phyloP scores from a whole-genome alignment of 2,888 invertebrate genomes.

The Auanema freiburgensis region DNA sequence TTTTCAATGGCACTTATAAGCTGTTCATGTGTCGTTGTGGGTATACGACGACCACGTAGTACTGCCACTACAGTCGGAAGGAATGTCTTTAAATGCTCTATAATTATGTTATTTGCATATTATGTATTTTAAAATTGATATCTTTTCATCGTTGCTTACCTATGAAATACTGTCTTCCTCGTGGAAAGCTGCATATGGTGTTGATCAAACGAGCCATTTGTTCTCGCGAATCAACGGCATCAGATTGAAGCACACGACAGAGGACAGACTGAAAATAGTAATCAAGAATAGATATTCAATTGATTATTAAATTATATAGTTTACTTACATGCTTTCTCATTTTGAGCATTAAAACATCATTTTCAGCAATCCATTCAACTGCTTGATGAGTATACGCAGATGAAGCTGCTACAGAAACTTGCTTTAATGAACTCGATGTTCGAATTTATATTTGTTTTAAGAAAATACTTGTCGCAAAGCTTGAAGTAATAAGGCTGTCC shows the following conservation, averaged over 20 bases:
- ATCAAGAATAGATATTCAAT: too few species aligned
- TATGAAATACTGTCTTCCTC: slow-evolving; percentile 32
- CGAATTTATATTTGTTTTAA: background rate
- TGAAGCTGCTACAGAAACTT: slow-evolving; percentile 34
- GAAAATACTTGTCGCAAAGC: slow-evolving; percentile 49
- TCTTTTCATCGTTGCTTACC: slow-evolving; percentile 15
- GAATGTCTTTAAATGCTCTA: slow-evolving; percentile 34
- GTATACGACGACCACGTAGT: slow-evolving; percentile 33
- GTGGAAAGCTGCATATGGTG: slow-evolving; percentile 37
- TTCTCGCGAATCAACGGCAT: slow-evolving; percentile 41
- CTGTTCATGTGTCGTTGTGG: slow-evolving; percentile 41
- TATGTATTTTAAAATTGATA: background rate
- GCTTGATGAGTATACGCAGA: slow-evolving; percentile 33
- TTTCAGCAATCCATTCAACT: slow-evolving; percentile 36
- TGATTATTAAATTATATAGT: background rate
- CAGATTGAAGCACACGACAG: slow-evolving; percentile 36
- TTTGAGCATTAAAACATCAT: slow-evolving; percentile 40
- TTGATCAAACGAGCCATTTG: slow-evolving; percentile 44
- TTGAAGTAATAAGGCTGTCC: slow-evolving; percentile 53
- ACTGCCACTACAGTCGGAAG: slow-evolving; percentile 34
- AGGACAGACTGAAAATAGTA: slow-evolving; percentile 27
- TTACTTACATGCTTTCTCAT: slow-evolving; percentile 36
- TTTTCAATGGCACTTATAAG: slow-evolving; percentile 38
- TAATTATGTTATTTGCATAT: background rate
- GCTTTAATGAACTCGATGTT: slow-evolving; percentile 23